Base-by-base conservation (phyloP, 2,113 vertebrate species). In the Aleadryas rufinucha region DNA sequence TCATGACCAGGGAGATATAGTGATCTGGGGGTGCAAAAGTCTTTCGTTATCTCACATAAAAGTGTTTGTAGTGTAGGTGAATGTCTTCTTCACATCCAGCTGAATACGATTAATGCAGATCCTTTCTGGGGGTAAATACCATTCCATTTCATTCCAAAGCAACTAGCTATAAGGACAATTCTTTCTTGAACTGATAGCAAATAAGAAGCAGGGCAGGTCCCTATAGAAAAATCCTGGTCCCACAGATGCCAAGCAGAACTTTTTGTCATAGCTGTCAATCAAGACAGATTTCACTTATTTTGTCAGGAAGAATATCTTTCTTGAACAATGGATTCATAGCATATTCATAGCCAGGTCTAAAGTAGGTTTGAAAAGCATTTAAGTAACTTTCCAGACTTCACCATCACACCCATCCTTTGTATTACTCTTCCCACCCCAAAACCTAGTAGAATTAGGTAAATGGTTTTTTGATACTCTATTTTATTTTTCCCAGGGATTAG, bases 321-420 rank as follows among this genome's bases (percentile, higher is more conserved):
- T 83, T 80, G 66, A 95, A 92, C 88, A 97, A 94, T 83, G 56
- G 68, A 83, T 88, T 94, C 82, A 72, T 95, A 91, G 79, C 79
- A 79, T 93, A 93, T 93, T 90, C 92, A 91, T 91, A 90, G 56
- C 27, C 60, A 87, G 64, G 65, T 91, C 88, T 93, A 76, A 94
- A 96, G 83, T 33, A 82, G 54, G 24, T 93, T 93, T 88, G 54
- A 91, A 95, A 95, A 90, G 53, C 79, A 83, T 92, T 95, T 90
- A 85, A 79, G 37, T 95, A 88, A 92, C 78, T 93, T 94, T 91
- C 37, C n/a, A 91, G 79, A 88, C 59, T 95, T 85, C 41, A 31
- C 20, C 44, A 63, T 93, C 50, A 72, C 70, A 63, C 37, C 68
- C 5, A 2, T 61, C 33, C 21, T 89, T 92, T 94, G 85, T 91